Evolutionary conservation across 2,797 vertebrate species (phyloP), one percentile per base, ranked within the genome.

Genomic region (Rhinichthys osculus): DNA sequence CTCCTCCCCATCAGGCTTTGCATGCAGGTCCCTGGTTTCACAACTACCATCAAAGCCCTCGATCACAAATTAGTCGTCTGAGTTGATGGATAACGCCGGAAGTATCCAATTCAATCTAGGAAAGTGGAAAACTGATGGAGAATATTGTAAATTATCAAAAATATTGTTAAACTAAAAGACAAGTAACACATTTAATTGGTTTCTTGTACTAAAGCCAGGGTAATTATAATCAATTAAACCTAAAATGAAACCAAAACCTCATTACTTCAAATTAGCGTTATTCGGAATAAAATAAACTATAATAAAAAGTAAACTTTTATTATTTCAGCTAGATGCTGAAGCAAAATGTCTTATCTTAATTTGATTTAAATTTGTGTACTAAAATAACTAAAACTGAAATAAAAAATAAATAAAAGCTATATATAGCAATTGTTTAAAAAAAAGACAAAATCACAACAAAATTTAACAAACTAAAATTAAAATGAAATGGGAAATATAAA

Each of bases 11-110:
- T 74, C 42, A 30, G 33, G 19, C 30, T 69, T n/a, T 54, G 33
- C 44, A 84, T 79, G 47, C 50, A 23, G n/a, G 50, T 71, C 67
- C 66, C 83, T 47, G 38, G 66, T 59, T 79, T 54, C 64, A 71
- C 76, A 44, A 54, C 76, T 78, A 71, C 64, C 83, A 79, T 85
- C 83, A 85, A 85, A 79, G 64, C 35, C 73, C 73, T 57, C 81
- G 1, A 67, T 67, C 40, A 42, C 66, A 78, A 71, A 79, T 33
- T 57, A 78, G 62, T 57, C 42, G 30, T 64, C 17, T 9, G 33
- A 81, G 13, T 54, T 81, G 44, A 81, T 81, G 66, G 66, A 70
- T 77, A 64, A 67, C 30, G 40, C 6, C 27, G 23, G 33, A 70
- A 79, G 79, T 69, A 44, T 57, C 14, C 6, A n/a, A 54, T 76